phyloP scores from a whole-genome alignment of 2,888 invertebrate genomes.

The Neelides folsomi region DNA sequence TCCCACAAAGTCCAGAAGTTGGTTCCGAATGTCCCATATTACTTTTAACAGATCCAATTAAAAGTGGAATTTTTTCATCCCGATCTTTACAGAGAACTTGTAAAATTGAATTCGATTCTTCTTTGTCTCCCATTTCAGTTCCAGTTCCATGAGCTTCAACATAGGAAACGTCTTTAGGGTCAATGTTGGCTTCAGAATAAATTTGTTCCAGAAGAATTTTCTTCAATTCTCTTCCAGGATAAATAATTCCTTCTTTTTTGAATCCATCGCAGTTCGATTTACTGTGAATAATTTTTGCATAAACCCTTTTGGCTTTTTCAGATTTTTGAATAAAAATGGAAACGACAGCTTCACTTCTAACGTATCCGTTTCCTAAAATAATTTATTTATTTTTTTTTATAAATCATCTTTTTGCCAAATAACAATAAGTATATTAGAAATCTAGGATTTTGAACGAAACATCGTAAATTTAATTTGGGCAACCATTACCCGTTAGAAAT shows the following conservation, averaged over 20 bases:
- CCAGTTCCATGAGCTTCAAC: conserved; percentile 98
- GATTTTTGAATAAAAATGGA: not conserved
- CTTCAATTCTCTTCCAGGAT: conserved; percentile 27
- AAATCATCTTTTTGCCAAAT: no score
- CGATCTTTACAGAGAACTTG: conserved; percentile 68
- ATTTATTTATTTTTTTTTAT: no score
- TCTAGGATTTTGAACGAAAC: no score
- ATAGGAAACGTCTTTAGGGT: conserved; percentile 69
- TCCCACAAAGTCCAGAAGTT: conserved; percentile 47
- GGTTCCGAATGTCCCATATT: conserved; percentile 90
- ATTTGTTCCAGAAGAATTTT: conserved; percentile 41
- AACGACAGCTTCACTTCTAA: not conserved
- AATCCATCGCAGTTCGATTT: conserved; percentile 44
- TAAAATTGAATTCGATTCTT: conserved; percentile 86
- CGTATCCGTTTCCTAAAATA: conserved; percentile 36
- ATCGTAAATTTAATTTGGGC: no score
- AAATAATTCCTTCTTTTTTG: conserved; percentile 39
- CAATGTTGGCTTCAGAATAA: conserved; percentile 50
- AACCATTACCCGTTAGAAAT: no score
- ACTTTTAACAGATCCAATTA: conserved; percentile 91
- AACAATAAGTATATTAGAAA: no score
- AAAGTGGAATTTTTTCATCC: conserved; percentile 47
- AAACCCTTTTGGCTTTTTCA: conserved; percentile 37
- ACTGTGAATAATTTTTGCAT: conserved; percentile 41
- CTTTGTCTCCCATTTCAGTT: conserved; percentile 92